phyloP scores from a whole-genome alignment of 2,888 invertebrate species.

The Troides aeacus region DNA sequence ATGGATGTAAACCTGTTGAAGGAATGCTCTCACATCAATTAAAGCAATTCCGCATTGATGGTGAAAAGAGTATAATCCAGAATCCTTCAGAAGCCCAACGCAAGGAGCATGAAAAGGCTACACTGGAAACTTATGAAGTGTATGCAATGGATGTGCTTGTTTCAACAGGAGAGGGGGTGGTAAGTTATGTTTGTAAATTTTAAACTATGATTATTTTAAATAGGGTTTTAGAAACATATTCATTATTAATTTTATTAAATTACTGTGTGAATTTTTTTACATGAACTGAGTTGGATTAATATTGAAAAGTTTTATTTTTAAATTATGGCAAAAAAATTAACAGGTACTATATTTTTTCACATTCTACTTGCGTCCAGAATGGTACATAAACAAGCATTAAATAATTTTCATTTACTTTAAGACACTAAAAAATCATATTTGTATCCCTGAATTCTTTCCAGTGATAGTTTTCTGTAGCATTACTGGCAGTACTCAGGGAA shows the following conservation, averaged over 20 bases:
- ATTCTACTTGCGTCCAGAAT: neutral
- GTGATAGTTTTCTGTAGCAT: conserved; percentile 31
- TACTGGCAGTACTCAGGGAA: conserved; percentile 49
- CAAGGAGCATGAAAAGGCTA: conserved; percentile 98
- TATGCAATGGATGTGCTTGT: conserved; percentile 99
- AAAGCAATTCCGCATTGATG: conserved; percentile 97
- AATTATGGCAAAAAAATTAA: no score
- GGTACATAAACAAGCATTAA: neutral
- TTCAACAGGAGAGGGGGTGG: conserved; percentile 96
- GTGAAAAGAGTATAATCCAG: conserved; percentile 90
- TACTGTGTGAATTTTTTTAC: no score
- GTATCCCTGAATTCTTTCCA: conserved; percentile 45
- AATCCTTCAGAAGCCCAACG: conserved; percentile 98
- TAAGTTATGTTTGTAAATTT: conserved; percentile 60
- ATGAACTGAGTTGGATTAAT: no score
- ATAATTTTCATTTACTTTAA: neutral
- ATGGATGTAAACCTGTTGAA: conserved; percentile 98
- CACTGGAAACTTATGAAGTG: conserved; percentile 97
- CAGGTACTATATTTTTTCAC: neutral
- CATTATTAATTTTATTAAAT: neutral
- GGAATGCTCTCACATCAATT: conserved; percentile 97
- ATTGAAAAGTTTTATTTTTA: no score
- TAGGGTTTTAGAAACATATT: neutral
- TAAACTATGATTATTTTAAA: neutral
- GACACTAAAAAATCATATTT: neutral